phyloP scores from a whole-genome alignment of 2,113 vertebrate genomes.

The Rissa tridactyla region DNA sequence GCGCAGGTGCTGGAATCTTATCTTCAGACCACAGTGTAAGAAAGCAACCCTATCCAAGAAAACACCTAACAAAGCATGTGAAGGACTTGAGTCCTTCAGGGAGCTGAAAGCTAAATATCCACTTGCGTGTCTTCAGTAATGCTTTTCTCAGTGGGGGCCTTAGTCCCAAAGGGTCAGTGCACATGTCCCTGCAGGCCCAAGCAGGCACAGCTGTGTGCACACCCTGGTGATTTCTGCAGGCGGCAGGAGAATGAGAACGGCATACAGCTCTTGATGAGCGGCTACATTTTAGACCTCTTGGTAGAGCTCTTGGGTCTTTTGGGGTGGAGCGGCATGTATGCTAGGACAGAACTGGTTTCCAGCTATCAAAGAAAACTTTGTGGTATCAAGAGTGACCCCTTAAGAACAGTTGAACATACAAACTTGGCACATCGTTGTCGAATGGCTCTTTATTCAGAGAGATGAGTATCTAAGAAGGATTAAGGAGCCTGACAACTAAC shows the following conservation, averaged over 20 bases:
- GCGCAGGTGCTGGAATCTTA: background rate
- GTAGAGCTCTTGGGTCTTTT: background rate
- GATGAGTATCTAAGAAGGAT: background rate
- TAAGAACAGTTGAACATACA: background rate
- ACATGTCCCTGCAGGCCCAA: background rate
- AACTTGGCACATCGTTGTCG: background rate
- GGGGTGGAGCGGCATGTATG: background rate
- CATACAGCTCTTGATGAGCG: background rate
- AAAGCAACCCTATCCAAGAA: background rate
- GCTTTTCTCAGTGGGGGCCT: background rate
- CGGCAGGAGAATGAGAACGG: background rate
- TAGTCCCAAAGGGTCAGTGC: background rate
- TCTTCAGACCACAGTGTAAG: background rate
- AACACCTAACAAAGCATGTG: background rate
- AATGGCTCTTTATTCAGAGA: background rate
- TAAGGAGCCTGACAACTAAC: background rate
- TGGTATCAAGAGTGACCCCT: background rate
- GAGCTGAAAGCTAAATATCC: background rate
- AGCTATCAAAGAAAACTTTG: background rate
- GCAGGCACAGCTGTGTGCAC: background rate
- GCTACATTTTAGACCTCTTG: background rate
- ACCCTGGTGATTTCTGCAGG: background rate
- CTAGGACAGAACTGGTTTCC: background rate
- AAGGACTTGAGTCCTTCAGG: background rate
- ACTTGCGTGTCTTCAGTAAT: background rate